phyloP scores from a whole-genome alignment of 2,888 invertebrate genomes.

The Ichneumoninae sp. region DNA sequence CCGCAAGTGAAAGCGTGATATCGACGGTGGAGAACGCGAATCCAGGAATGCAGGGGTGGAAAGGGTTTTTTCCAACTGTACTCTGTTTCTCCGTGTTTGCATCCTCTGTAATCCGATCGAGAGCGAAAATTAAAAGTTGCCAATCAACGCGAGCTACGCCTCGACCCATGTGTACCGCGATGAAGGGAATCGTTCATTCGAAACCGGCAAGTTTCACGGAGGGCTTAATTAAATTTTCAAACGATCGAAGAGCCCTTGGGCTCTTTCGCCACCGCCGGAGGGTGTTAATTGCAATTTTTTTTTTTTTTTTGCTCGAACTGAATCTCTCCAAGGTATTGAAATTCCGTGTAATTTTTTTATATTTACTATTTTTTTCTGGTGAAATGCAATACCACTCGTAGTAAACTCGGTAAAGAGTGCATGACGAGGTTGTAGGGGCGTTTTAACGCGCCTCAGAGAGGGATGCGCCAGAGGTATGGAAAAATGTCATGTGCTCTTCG shows the following conservation, averaged over 20 bases:
- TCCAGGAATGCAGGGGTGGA: neutral
- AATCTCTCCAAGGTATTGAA: neutral
- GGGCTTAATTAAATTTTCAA: constrained; percentile 72
- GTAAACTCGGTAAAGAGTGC: constrained; percentile 10
- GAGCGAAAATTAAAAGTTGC: constrained; percentile 75
- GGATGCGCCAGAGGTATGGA: constrained; percentile 52
- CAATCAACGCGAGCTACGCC: constrained; percentile 71
- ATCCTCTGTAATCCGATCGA: constrained; percentile 62
- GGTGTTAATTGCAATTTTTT: neutral
- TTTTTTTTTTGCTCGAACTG: neutral
- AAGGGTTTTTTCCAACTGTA: neutral
- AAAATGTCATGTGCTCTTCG: constrained; percentile 34
- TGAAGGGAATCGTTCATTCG: neutral
- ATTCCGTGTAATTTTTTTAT: neutral
- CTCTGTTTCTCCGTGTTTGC: neutral
- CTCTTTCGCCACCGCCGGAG: neutral
- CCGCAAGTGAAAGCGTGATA: constrained; percentile 48
- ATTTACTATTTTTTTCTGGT: neutral
- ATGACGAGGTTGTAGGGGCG: constrained; percentile 66
- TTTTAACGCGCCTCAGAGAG: constrained; percentile 74
- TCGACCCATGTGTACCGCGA: constrained; percentile 57
- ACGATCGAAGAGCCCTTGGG: neutral
- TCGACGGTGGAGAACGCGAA: constrained; percentile 41
- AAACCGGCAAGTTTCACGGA: constrained; percentile 40
- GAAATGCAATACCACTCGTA: neutral